A percentile compares a stretch with the other conserved stretches of the same genome.
These are phyloP conservation scores for Atrichornis clamosus DNA, from an alignment of 2,113 vertebrate genomes.

Conservation along the genomic window DNA sequence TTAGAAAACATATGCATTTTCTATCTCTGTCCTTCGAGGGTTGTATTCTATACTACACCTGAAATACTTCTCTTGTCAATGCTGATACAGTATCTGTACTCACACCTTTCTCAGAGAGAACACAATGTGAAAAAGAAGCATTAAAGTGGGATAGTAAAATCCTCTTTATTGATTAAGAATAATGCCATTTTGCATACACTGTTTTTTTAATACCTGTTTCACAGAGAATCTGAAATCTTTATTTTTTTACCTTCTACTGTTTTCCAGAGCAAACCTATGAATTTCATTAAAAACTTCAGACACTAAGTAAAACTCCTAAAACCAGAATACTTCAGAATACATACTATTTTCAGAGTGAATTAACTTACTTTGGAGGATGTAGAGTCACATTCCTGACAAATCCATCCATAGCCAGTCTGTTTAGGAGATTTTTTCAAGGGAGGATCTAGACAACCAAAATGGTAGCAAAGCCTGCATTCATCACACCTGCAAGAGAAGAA, in stretches of 20 bases:
- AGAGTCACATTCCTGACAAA: constrained; percentile 97
- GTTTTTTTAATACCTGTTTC: not conserved
- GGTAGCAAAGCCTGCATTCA: constrained; percentile 94
- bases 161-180: not conserved
- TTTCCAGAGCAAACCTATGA: not conserved
- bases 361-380: constrained; percentile 93
- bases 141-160: not conserved
- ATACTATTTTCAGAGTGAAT: not conserved
- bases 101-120: not conserved
- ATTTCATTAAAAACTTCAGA: not conserved
- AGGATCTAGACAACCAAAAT: constrained; percentile 97
- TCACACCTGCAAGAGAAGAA: constrained; percentile 85
- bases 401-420: constrained; percentile 97
- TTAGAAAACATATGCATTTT: not conserved
- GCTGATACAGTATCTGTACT: not conserved
- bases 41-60: not conserved
- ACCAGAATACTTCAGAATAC: not conserved
- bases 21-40: not conserved
- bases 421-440: constrained; percentile 99
- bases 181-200: not conserved
- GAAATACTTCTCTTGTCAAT: not conserved
- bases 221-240: not conserved
- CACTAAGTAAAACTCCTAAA: not conserved
- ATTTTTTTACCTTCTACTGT: not conserved
- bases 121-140: not conserved